Conservation (phyloP, 2,113 vertebrate species). For the Hylia prasina region DNA sequence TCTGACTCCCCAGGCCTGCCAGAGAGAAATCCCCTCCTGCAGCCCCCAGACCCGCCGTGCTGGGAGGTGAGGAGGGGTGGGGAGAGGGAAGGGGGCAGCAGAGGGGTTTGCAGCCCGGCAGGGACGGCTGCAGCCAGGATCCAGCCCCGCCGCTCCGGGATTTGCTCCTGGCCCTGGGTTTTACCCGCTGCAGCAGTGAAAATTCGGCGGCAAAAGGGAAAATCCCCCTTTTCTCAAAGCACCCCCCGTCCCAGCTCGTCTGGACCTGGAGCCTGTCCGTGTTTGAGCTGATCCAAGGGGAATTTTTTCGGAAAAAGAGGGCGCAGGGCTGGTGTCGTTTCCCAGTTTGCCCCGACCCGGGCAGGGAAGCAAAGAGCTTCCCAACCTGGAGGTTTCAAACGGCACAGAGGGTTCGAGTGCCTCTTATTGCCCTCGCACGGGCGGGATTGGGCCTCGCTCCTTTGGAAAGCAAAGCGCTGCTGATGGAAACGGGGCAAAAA, state of each 20-base stretch:
- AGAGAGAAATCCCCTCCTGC: neutral
- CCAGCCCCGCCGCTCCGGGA: neutral
- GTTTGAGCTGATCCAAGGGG: neutral
- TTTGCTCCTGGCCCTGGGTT: neutral
- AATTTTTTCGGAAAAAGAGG: neutral
- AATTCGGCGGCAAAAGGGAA: neutral
- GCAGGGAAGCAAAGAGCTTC: too few relatives aligned
- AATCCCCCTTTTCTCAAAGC: fast-evolving
- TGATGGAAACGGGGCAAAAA: neutral
- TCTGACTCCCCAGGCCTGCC: neutral
- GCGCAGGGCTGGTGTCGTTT: neutral
- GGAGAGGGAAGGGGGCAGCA: neutral
- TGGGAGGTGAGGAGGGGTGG: neutral
- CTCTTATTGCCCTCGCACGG: neutral
- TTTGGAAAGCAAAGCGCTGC: neutral
- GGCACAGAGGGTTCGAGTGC: too few relatives aligned
- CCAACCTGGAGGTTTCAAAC: too few relatives aligned
- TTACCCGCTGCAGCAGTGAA: neutral
- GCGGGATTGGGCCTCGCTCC: neutral
- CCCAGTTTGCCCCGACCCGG: neutral
- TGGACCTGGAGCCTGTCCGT: fast-evolving
- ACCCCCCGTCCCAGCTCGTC: fast-evolving
- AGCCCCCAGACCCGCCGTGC: fast-evolving
- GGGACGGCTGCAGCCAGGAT: neutral
- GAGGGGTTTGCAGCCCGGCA: neutral